Conservation (phyloP, 64 coral and sea anemone genomes). For the Dendronephthya gigantea region DNA sequence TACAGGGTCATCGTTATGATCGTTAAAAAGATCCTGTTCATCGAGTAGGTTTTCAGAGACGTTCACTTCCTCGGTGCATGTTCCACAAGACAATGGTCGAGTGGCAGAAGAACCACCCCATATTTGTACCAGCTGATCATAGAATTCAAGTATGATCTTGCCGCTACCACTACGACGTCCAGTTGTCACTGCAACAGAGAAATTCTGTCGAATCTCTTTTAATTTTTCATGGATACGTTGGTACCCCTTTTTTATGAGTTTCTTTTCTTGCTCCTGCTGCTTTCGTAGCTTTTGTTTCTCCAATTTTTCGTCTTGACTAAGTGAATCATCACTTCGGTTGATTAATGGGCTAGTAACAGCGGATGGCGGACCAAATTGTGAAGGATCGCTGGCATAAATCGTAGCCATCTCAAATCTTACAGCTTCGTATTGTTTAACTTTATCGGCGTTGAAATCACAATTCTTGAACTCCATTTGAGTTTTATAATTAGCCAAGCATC, state of each 20-base stretch:
- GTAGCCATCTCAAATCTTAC: not conserved
- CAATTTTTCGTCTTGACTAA: too few species aligned
- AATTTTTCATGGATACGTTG: conserved; percentile 1
- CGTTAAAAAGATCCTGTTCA: not conserved
- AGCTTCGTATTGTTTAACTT: not conserved
- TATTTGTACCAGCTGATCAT: too few species aligned
- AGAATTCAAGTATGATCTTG: not conserved
- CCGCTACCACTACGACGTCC: conserved; percentile 25
- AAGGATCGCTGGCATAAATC: not conserved
- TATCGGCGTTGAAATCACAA: not conserved
- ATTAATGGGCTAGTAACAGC: not conserved
- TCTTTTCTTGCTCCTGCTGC: not conserved
- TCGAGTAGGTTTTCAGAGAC: not conserved
- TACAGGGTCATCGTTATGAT: not conserved
- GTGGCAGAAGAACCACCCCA: too few species aligned
- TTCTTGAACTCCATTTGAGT: too few species aligned
- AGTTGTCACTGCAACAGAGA: too few species aligned
- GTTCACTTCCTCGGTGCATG: not conserved
- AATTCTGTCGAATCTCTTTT: too few species aligned
- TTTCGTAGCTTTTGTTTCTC: too few species aligned
- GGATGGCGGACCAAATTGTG: not conserved
- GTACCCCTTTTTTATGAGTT: conserved; percentile 18
- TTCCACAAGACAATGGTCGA: not conserved
- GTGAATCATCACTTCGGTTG: too few species aligned
- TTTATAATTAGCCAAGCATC: not conserved